Percentiles rank a stretch among this genome's conserved stretches.
Conservation (phyloP, 2,888 invertebrate genomes). For the Agrochola macilenta region DNA sequence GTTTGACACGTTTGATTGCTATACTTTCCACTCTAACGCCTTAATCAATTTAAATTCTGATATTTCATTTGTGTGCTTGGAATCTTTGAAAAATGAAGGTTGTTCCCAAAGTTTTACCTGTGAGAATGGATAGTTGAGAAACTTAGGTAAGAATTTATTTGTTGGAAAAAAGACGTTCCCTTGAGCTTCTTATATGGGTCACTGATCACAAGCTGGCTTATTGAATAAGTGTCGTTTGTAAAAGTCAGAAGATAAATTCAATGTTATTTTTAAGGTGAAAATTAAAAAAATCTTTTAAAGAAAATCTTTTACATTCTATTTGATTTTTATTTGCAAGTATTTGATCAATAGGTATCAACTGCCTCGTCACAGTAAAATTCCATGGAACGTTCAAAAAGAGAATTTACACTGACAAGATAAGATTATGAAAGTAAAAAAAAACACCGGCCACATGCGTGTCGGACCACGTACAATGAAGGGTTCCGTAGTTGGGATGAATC, state of each 20-base stretch:
- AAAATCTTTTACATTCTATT: background rate
- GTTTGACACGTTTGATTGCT: slow-evolving; percentile 7
- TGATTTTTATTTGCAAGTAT: too few species aligned
- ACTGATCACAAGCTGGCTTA: slow-evolving; percentile 30
- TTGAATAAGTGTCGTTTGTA: slow-evolving; percentile 26
- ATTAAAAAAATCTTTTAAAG: background rate
- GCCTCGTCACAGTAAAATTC: slow-evolving; percentile 17
- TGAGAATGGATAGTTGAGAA: slow-evolving; percentile 32
- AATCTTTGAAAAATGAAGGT: slow-evolving; percentile 20
- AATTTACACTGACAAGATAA: slow-evolving; percentile 19
- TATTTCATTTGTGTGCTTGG: slow-evolving; percentile 11
- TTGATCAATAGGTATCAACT: background rate
- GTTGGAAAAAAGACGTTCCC: slow-evolving; percentile 33
- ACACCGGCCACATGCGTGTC: too few species aligned
- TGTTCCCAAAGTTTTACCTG: slow-evolving; percentile 36
- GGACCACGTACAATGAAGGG: too few species aligned
- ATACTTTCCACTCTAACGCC: background rate
- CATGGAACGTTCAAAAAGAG: background rate
- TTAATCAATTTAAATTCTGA: slow-evolving; percentile 10
- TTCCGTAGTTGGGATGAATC: too few species aligned
- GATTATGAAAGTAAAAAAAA: background rate
- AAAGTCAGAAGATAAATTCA: background rate
- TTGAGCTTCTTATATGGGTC: slow-evolving; percentile 25
- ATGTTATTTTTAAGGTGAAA: background rate
- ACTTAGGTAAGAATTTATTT: slow-evolving; percentile 27